Conservation (phyloP, 2,113 vertebrate species). For the Meriones unguiculatus region DNA sequence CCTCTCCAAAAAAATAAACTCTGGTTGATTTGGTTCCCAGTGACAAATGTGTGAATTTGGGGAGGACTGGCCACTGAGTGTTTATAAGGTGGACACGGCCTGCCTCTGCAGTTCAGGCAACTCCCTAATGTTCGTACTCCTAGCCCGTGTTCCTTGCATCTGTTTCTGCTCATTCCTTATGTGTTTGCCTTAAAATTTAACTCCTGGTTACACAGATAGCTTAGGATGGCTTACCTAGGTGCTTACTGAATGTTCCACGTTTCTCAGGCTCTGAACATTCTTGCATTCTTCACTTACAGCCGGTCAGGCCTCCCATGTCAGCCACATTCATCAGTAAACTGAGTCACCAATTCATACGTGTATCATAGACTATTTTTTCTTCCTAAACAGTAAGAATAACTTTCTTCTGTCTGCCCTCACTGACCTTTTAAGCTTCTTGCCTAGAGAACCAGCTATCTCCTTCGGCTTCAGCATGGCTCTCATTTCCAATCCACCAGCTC, state of each 20-base stretch:
- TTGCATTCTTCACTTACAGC: background rate
- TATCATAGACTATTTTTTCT: background rate
- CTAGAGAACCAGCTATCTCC: background rate
- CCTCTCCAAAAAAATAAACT: background rate
- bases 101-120: background rate
- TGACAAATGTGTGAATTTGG: rapidly evolving
- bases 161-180: background rate
- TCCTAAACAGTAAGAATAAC: background rate
- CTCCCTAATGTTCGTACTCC: background rate
- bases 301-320: background rate
- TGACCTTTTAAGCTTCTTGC: background rate
- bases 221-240: background rate
- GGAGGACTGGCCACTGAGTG: rapidly evolving
- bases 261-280: background rate
- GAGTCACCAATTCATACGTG: background rate
- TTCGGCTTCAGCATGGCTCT: background rate
- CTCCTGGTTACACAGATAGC: background rate
- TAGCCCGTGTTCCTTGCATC: background rate
- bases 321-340: background rate
- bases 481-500: background rate
- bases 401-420: background rate
- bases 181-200: background rate
- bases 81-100: no score
- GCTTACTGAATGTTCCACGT: background rate
- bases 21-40: background rate